Percentiles rank a stretch among this genome's conserved stretches.
phyloP scores from a whole-genome alignment of 2,797 vertebrate genomes.

The Eleutherodactylus coqui region DNA sequence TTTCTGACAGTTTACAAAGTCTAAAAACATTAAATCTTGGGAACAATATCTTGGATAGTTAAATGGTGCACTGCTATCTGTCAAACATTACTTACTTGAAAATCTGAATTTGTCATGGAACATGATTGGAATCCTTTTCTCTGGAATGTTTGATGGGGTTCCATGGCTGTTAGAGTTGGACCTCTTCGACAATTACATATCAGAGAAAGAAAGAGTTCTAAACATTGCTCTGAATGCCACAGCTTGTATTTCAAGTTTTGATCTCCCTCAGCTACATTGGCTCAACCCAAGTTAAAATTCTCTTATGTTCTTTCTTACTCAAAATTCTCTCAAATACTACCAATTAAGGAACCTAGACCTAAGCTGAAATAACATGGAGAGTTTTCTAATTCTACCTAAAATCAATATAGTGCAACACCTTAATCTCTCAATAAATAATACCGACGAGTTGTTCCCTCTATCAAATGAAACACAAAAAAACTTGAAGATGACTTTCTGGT shows the following conservation, averaged over 20 bases:
- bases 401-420: conserved; percentile 73
- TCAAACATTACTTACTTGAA: conserved; percentile 74
- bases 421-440: conserved; percentile 79
- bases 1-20: conserved; percentile 69
- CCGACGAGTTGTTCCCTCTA: conserved; percentile 73
- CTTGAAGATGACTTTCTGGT: conserved; percentile 67
- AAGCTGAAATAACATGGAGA: conserved; percentile 79
- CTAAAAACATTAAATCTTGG: conserved; percentile 80
- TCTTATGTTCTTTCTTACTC: conserved; percentile 76
- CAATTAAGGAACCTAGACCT: conserved; percentile 79
- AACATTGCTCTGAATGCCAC: conserved; percentile 80
- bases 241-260: conserved; percentile 78
- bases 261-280: conserved; percentile 75
- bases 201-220: conserved; percentile 76
- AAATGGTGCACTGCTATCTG: conserved; percentile 75
- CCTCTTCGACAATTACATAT: conserved; percentile 78
- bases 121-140: conserved; percentile 72
- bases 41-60: conserved; percentile 74
- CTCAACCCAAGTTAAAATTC: conserved; percentile 81
- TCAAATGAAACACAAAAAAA: conserved; percentile 40
- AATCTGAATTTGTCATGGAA: conserved; percentile 77
- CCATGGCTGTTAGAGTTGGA: conserved; percentile 70
- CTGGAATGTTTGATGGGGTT: conserved; percentile 72
- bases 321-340: conserved; percentile 67
- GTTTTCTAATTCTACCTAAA: conserved; percentile 78